Evolutionary conservation across 2,797 vertebrate species (phyloP).

Genomic region (Rhinella marina): DNA sequence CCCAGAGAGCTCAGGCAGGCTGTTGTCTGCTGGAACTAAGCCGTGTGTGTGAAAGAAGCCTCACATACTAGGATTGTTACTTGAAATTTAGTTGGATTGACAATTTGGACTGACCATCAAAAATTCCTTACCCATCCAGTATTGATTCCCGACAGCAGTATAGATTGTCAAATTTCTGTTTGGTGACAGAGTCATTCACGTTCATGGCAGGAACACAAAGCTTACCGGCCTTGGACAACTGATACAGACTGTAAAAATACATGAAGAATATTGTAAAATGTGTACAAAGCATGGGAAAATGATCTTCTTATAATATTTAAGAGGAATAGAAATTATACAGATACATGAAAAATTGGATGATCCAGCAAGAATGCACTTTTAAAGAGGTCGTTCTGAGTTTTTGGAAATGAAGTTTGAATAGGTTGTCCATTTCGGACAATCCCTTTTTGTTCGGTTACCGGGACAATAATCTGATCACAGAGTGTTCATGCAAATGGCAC

Average conservation of each 20-base stretch:
- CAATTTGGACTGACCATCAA: neutral
- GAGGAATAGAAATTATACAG: neutral
- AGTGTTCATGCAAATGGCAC: too few species aligned
- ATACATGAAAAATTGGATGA: neutral
- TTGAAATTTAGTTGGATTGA: too few species aligned
- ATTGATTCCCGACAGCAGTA: conserved; percentile 99
- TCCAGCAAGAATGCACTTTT: neutral
- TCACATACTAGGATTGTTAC: too few species aligned
- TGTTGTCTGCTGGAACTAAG: too few species aligned
- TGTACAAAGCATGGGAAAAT: neutral
- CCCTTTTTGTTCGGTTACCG: too few species aligned
- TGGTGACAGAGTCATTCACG: conserved; percentile 97
- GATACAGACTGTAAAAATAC: conserved; percentile 84
- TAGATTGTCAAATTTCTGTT: conserved; percentile 98
- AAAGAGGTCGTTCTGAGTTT: too few species aligned
- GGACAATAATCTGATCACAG: too few species aligned
- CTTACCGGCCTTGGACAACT: conserved; percentile 97
- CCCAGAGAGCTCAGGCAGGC: too few species aligned
- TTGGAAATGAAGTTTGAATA: neutral
- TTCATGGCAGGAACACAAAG: conserved; percentile 98
- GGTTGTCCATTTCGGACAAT: too few species aligned
- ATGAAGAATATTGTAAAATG: neutral
- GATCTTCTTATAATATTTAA: neutral
- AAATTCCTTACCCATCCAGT: conserved; percentile 89
- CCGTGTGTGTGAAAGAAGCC: too few species aligned